Percentiles rank a stretch among this genome's conserved stretches.
These are phyloP conservation scores for Leptinotarsa rubiginosa DNA, from an alignment of 2,888 invertebrate species.

Conservation along the genomic window DNA sequence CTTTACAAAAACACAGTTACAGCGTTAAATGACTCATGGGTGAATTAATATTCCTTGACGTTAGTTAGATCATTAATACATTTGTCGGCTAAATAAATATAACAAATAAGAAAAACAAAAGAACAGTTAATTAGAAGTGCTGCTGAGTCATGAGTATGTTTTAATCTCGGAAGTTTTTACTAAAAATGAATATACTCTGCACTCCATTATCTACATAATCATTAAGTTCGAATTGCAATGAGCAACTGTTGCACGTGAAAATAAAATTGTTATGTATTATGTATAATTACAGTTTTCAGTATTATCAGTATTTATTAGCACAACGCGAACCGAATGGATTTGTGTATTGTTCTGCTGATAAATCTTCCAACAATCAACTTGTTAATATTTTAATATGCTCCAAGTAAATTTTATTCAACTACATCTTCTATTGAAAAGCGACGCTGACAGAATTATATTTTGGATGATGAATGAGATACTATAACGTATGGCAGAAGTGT, in stretches of 20 bases:
- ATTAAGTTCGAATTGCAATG: background rate
- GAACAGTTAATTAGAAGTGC: background rate
- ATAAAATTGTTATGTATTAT: constrained; percentile 2
- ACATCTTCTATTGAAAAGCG: too few species aligned
- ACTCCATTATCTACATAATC: constrained; percentile 3
- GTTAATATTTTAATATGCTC: background rate
- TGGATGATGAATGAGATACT: too few species aligned
- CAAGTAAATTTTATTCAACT: too few species aligned
- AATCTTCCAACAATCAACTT: background rate
- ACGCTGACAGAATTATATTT: too few species aligned
- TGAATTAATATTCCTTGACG: background rate
- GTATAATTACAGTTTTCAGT: constrained; percentile 3
- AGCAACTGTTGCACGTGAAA: constrained; percentile 7
- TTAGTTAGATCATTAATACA: background rate
- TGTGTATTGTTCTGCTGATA: background rate
- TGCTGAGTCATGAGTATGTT: constrained; percentile 9
- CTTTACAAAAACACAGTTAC: too few species aligned
- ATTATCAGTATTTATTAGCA: background rate
- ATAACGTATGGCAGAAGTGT: too few species aligned
- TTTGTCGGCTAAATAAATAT: constrained; percentile 1
- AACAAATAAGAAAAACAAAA: constrained; percentile 15
- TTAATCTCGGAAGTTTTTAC: background rate
- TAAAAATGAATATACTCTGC: constrained; percentile 3
- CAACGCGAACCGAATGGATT: background rate
- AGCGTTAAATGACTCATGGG: background rate